Evolutionary conservation across 2,113 vertebrate genomes (phyloP).

Genomic region (Heteronetta atricapilla): DNA sequence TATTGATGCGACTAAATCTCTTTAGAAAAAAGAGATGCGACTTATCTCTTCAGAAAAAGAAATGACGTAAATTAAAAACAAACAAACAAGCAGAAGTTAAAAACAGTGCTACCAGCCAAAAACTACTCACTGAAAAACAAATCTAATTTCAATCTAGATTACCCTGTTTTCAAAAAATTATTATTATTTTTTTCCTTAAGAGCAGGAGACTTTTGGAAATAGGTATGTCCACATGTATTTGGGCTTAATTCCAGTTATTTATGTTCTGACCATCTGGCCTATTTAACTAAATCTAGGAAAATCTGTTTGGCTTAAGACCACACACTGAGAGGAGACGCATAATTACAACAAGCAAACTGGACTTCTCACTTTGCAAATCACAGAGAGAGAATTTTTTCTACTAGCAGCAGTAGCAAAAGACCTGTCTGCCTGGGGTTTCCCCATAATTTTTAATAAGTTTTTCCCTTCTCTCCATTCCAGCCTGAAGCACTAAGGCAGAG

Average conservation of each 20-base stretch:
- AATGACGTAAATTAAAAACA: background rate
- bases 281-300: background rate
- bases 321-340: background rate
- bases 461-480: background rate
- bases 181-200: background rate
- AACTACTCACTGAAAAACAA: background rate
- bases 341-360: background rate
- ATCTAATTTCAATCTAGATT: background rate
- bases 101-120: background rate
- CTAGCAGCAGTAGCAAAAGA: background rate
- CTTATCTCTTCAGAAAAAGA: background rate
- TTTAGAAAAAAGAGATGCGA: too few relatives aligned
- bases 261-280: background rate
- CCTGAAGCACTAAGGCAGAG: background rate
- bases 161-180: background rate
- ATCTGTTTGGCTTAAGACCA: background rate
- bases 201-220: background rate
- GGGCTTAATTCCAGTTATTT: background rate
- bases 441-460: background rate
- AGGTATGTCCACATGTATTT: background rate
- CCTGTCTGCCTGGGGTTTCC: background rate
- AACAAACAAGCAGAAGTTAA: background rate
- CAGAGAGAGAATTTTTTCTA: background rate
- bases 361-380: background rate
- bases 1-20: background rate